These are phyloP conservation scores for Oscheius myriophilus DNA, from an alignment of 2,888 invertebrate species.

Conservation along the genomic window DNA sequence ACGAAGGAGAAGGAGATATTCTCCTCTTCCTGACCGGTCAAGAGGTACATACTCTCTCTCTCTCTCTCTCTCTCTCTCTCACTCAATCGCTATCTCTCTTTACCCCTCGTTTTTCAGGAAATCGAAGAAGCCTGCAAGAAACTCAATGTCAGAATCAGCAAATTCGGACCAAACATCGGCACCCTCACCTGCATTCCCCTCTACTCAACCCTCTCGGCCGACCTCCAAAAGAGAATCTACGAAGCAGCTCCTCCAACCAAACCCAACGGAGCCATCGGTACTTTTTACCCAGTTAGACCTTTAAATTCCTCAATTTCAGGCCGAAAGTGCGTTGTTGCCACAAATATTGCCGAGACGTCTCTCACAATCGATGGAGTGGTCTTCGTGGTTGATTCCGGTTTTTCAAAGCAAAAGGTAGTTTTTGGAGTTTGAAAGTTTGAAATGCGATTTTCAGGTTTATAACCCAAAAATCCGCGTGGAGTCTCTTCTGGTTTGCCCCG, in stretches of 20 bases:
- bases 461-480: constrained; percentile 92
- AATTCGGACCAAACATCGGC: constrained; percentile 87
- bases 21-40: constrained; percentile 86
- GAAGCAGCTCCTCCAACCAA: constrained; percentile 93
- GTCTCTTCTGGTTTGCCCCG: constrained; percentile 94
- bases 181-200: constrained; percentile 97
- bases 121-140: constrained; percentile 99
- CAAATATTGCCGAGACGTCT: constrained; percentile 98
- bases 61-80: not conserved
- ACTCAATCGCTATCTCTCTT: not conserved
- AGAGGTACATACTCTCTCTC: constrained; percentile 73
- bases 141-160: constrained; percentile 93
- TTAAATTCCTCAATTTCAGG: constrained; percentile 41
- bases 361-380: constrained; percentile 98
- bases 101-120: constrained; percentile 75
- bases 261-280: constrained; percentile 74
- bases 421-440: too few relatives aligned
- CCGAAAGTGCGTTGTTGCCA: constrained; percentile 83
- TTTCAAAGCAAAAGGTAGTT: constrained; percentile 93
- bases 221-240: constrained; percentile 87
- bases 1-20: constrained; percentile 82
- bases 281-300: not conserved
- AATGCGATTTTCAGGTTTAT: constrained; percentile 77
- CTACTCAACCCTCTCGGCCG: constrained; percentile 97
- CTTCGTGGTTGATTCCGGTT: constrained; percentile 98